These are phyloP conservation scores for Drosophila lacicola DNA, from an alignment of 2,888 invertebrate species.

Conservation along the genomic window DNA sequence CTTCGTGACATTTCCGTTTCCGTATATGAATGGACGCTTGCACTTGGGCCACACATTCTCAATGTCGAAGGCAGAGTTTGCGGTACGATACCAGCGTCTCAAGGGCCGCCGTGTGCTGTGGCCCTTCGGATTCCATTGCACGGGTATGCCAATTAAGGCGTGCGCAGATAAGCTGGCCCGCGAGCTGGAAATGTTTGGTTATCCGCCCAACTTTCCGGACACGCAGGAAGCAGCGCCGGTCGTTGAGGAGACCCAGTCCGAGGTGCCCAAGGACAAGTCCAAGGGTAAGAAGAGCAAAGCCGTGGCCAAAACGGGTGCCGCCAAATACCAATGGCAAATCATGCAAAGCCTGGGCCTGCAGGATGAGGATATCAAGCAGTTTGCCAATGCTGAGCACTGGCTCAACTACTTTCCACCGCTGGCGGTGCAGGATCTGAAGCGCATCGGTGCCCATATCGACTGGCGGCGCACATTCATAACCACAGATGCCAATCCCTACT, in stretches of 20 bases:
- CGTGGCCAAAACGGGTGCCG: slow-evolving; percentile 93
- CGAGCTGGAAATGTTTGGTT: slow-evolving; percentile 96
- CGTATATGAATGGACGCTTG: slow-evolving; percentile 99
- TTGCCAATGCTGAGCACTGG: slow-evolving; percentile 97
- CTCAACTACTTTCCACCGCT: slow-evolving; percentile 98
- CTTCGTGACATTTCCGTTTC: slow-evolving; percentile 97
- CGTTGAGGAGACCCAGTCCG: slow-evolving; percentile 86
- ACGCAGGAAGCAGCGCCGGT: slow-evolving; percentile 84
- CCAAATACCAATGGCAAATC: slow-evolving; percentile 99
- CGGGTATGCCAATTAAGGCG: slow-evolving; percentile 99
- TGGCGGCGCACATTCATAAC: slow-evolving; percentile 99
- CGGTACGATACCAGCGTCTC: slow-evolving; percentile 95
- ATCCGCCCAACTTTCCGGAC: slow-evolving; percentile 95
- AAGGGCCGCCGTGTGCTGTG: slow-evolving; percentile 96
- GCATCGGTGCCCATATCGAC: slow-evolving; percentile 96
- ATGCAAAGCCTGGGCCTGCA: slow-evolving; percentile 96
- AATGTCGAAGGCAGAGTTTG: slow-evolving; percentile 98
- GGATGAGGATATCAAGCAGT: slow-evolving; percentile 96
- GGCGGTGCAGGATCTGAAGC: slow-evolving; percentile 93
- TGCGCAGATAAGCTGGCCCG: slow-evolving; percentile 98
- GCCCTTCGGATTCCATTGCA: slow-evolving; percentile 99
- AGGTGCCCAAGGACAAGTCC: slow-evolving; percentile 91
- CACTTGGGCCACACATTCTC: slow-evolving; percentile 99
- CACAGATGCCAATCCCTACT: slow-evolving; percentile 98
- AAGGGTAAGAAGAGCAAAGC: slow-evolving; percentile 99